Base-by-base conservation (phyloP, 2,888 invertebrate genomes). In the Smittia sp. region DNA sequence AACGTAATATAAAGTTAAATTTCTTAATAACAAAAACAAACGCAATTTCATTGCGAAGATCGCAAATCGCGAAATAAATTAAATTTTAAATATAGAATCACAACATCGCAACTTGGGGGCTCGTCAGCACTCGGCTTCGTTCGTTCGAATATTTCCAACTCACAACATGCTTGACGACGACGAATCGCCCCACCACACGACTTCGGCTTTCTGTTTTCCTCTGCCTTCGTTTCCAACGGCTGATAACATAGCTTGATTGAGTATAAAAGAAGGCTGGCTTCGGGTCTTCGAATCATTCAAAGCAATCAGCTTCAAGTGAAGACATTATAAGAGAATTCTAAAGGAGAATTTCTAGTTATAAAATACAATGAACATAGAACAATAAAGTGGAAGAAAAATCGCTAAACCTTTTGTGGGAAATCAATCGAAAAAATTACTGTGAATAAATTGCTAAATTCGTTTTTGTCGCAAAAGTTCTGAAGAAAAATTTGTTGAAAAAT, bases 311-410 rank as follows among this genome's bases (percentile, higher is more conserved):
- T 69, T 20, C 32, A 69, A 69, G 41, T 41, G 6, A 4, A 69
- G 52, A 69, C 9, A 69, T 52, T 69, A 52, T 69, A 69, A 69
- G 54, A 54, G 69, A 69, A 25, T 69, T 54, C 54, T 52, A 6
- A 52, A 54, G 2, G 7, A 25, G 54, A 69, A 69, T 18, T 69
- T 69, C 69, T 69, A 67, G 67, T 69, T 69, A 69, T 52, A 69
- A 69, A 68, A 69, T 54, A 58, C 3, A 18, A 58, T 58, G 58
- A 58, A 18, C n/a, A 69, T 18, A 67, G 46, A 41, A 24, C 39
- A 41, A 24, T n/a, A 67, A 67, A 67, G 32, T 9, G n/a, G n/a
- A n/a, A 65, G 18, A 66, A 66, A 38, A 66, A 18, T 25, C 4
- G n/a, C 9, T 32, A 32, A 32, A 32, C 32, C 32, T 6, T 6